Evolutionary conservation across 2,113 vertebrate genomes (phyloP).

Genomic region (Brachyhypopomus occidentalis): DNA sequence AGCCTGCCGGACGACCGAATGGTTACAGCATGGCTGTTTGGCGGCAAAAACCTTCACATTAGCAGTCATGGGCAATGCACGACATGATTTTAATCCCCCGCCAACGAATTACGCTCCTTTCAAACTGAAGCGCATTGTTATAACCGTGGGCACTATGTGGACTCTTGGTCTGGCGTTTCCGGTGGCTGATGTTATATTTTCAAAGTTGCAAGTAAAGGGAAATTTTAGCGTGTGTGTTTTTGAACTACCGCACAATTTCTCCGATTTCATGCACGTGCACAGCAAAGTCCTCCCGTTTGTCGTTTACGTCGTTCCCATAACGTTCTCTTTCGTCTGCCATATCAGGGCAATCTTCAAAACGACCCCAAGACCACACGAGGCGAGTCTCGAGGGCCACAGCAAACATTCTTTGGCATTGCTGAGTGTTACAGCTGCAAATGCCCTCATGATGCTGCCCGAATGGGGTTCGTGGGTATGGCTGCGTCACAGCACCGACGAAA

Average conservation of each 20-base stretch:
- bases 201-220: slow-evolving; percentile 56
- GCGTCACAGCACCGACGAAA: slow-evolving; percentile 55
- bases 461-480: slow-evolving; percentile 78
- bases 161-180: slow-evolving; percentile 69
- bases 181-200: slow-evolving; percentile 73
- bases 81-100: slow-evolving; percentile 59
- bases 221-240: slow-evolving; percentile 62
- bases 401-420: slow-evolving; percentile 69
- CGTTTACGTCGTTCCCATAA: slow-evolving; percentile 66
- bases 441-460: slow-evolving; percentile 75
- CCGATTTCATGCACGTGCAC: slow-evolving; percentile 74
- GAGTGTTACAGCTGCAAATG: slow-evolving; percentile 69
- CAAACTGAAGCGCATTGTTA: slow-evolving; percentile 60
- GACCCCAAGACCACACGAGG: slow-evolving; percentile 59
- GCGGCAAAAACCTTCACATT: slow-evolving; percentile 77
- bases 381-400: slow-evolving; percentile 55
- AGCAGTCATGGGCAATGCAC: slow-evolving; percentile 67
- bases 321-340: slow-evolving; percentile 69
- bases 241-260: slow-evolving; percentile 64
- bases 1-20: slow-evolving; percentile 75
- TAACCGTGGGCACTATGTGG: slow-evolving; percentile 63
- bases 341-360: slow-evolving; percentile 67
- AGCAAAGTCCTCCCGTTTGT: slow-evolving; percentile 74
- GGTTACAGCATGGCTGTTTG: slow-evolving; percentile 79
- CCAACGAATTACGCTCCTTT: slow-evolving; percentile 35